Evolutionary conservation across 2,888 invertebrate species (phyloP), one percentile per base, ranked within the genome.

Genomic region (Steromphala cineraria): DNA sequence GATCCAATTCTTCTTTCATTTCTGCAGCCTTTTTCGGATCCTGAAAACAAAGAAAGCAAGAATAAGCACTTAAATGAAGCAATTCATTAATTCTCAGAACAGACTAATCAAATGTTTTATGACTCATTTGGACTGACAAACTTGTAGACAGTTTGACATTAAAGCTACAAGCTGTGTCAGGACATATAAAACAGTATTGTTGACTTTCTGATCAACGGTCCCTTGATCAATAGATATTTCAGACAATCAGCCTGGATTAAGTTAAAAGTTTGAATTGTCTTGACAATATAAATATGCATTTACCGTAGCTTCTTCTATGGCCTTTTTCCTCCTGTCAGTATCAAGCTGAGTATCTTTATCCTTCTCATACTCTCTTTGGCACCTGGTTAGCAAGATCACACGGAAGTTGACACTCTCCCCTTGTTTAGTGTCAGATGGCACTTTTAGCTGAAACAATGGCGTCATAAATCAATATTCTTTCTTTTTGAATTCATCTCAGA

Each of bases 281-380:
- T 8, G 46, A 46, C 10, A 46, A 46, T 13, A 46, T 2, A 46
- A 46, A 46, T 1, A 4, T 46, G 46, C 13, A 10, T 82, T 89
- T 87, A 94, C 91, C 94, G 95, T 84, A 19, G 91, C 88, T 56
- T 89, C 87, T 3, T 91, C 91, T n/a, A 92, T 87, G 80, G 90
- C 91, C 79, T 87, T 86, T 75, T 89, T 84, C 56, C 85, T 87
- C 19, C 84, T 81, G 19, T 88, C 86, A 71, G 90, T 88, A 10
- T 95, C 93, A 7, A 92, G 87, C 78, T 96, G 97, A 89, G 96
- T 96, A 17, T 95, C 95, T 74, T 96, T 96, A 89, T 96, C 96
- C 83, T 96, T 96, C 89, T 97, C 97, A 93, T 98, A 99, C 94
- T 98, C 97, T 81, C 95, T 95, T 94, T 99, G 98, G 91, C 98